Evolutionary conservation across 2,113 vertebrate genomes (phyloP), one percentile per base, ranked within the genome.

Genomic region (Channa maculata): DNA sequence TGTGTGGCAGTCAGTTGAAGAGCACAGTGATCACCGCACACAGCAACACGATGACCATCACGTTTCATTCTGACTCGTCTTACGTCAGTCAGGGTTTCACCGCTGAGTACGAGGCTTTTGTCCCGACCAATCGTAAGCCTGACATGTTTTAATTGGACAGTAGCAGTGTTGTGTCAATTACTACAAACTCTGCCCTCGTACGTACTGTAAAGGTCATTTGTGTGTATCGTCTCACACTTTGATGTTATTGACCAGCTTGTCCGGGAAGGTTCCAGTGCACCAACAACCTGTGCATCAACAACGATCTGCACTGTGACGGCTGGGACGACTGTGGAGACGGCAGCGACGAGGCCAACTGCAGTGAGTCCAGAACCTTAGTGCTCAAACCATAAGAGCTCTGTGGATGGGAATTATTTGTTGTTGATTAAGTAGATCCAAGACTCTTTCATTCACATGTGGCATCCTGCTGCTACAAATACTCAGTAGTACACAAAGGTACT

Each of bases 241-340:
- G 34, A 3, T 65, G 14, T 69, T 8, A 0, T 55, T 3, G n/a
- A 0, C 3, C 79, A 91, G 89, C 85, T 13, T 90, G 90, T 45
- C 62, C 89, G 0, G 80, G 93, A 5, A 91, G 86, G 82, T 98
- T 97, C 75, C 77, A 90, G 71, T 99, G 97, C 75, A 81, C 80
- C 45, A 96, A 92, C 0, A 95, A 96, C 49, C 91, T 95, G 8
- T 99, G 98, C 76, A 93, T 98, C 2, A 75, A 69, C 34, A 50
- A 5, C 0, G 55, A 68, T 2, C 92, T 95, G 89, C 85, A 84
- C 46, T 99, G 97, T 0, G 97, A 99, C 0, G 97, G 97, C 7
- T 96, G 94, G 94, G 67, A 94, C 1, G 96, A 98, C 91, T 99
- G 98, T 0, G 90, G 94, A 0, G 97, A 98, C 1, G 51, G 71